Evolutionary conservation across 2,113 vertebrate species (phyloP), one percentile per base, ranked within the genome.

Genomic region (Poeciliopsis retropinna): DNA sequence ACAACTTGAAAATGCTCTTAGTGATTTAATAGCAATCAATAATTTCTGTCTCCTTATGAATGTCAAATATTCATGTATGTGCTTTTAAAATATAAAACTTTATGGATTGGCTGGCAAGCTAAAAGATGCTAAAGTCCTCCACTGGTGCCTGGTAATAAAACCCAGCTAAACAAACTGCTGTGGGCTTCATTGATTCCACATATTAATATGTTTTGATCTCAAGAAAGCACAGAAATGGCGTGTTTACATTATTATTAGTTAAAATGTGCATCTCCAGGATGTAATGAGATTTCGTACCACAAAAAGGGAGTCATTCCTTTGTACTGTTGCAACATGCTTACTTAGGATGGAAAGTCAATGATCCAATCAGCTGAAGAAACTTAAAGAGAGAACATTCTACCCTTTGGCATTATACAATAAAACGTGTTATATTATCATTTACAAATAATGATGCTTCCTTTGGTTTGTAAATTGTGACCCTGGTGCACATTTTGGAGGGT

Each of bases 141-240:
- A 19, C n/a, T 37, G 17, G 6, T 32, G 41, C 44, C 39, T 30
- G 3, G 25, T 64, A 29, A 70, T 34, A 67, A n/a, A 63, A 67
- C 29, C 14, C 9, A 65, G 44, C 62, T 67, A 47, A 68, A 73
- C 7, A 5, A 30, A 81, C 27, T 29, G 34, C 17, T 25, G 25
- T 60, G 5, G 22, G 25, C 29, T 51, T 11, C 1, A 64, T 64
- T 14, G 12, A 62, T 65, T 73, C 37, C 66, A 70, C 6, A 6
- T 28, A 10, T 67, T 60, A 70, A 70, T 65, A 61, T 27, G 32
- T 71, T 41, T 7, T 60, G 28, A 67, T 71, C 47, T 47, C 3
- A 68, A 76, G 30, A 19, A 70, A 60, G 39, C 29, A 66, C 22
- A 51, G 6, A 39, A 28, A 39, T 4, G 66, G n/a, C 17, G 2